These are phyloP conservation scores for Dreissena polymorpha DNA, from an alignment of 1,140 invertebrate genomes.

Conservation along the genomic window DNA sequence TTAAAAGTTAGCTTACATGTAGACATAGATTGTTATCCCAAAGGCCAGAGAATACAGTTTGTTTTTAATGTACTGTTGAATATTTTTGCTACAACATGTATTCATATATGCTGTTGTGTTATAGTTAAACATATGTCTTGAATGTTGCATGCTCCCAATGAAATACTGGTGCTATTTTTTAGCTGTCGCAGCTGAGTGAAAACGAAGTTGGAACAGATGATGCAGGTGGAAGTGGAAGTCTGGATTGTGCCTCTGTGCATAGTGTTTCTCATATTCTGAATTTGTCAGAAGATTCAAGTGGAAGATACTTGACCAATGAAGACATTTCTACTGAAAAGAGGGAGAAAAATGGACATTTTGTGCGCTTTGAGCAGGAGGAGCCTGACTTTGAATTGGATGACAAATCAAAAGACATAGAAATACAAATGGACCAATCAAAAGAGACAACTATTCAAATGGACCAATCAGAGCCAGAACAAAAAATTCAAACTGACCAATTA, in stretches of 20 bases:
- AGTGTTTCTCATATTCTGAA: constrained; percentile 62
- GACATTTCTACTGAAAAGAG: constrained; percentile 10
- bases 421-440: too few relatives aligned
- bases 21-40: too few relatives aligned
- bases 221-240: constrained; percentile 14
- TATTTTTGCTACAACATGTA: too few relatives aligned
- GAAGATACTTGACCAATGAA: neutral
- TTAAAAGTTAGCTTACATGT: too few relatives aligned
- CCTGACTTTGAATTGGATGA: neutral
- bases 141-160: too few relatives aligned
- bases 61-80: too few relatives aligned
- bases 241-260: constrained; percentile 64
- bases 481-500: constrained; percentile 30
- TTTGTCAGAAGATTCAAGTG: constrained; percentile 20
- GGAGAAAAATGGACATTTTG: constrained; percentile 46
- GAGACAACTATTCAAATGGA: constrained; percentile 5
- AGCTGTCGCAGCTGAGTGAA: constrained; percentile 40
- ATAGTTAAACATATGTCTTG: too few relatives aligned
- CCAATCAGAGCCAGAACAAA: constrained; percentile 30
- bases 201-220: constrained; percentile 47
- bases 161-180: too few relatives aligned
- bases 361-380: constrained; percentile 38
- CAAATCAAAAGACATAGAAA: neutral
- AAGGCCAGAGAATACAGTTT: too few relatives aligned
- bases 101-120: too few relatives aligned